Evolutionary conservation across 2,797 vertebrate genomes (phyloP).

Genomic region (Chromobotia macracanthus): DNA sequence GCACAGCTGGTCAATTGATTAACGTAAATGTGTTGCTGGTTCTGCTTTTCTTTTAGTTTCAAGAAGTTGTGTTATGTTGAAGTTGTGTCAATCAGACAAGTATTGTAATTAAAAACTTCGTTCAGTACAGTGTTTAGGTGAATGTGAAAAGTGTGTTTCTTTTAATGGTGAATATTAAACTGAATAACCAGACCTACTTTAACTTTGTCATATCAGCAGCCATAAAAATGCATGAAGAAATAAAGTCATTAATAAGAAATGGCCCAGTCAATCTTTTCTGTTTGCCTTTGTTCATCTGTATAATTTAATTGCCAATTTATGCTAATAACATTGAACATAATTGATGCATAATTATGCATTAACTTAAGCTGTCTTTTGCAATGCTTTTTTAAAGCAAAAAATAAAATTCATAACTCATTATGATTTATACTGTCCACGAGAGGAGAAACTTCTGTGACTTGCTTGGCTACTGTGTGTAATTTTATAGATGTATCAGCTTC

Average conservation of each 20-base stretch:
- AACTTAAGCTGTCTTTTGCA: conserved; percentile 51
- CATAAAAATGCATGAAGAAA: conserved; percentile 70
- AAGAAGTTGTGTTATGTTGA: neutral
- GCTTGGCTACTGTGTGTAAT: neutral
- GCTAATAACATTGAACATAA: conserved; percentile 57
- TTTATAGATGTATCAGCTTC: conserved; percentile 6
- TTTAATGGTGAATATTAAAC: neutral
- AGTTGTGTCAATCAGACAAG: conserved; percentile 36
- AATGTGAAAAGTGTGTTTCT: conserved; percentile 11
- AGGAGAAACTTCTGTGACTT: neutral
- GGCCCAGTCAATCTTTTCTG: conserved; percentile 58
- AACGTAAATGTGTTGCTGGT: conserved; percentile 15
- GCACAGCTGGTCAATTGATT: conserved; percentile 41
- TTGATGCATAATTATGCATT: conserved; percentile 57
- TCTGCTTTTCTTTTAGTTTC: conserved; percentile 34
- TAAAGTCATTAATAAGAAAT: conserved; percentile 67
- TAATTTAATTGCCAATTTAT: conserved; percentile 60
- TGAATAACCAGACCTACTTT: conserved; percentile 65
- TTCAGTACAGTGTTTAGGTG: neutral
- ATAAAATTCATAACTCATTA: conserved; percentile 50
- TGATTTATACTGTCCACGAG: conserved; percentile 2
- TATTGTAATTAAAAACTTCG: conserved; percentile 39
- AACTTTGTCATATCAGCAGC: conserved; percentile 60
- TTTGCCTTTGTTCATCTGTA: conserved; percentile 31
- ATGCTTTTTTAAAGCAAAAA: conserved; percentile 48